Evolutionary conservation across 2,797 vertebrate species (phyloP).

Genomic region (Vultur gryphus): DNA sequence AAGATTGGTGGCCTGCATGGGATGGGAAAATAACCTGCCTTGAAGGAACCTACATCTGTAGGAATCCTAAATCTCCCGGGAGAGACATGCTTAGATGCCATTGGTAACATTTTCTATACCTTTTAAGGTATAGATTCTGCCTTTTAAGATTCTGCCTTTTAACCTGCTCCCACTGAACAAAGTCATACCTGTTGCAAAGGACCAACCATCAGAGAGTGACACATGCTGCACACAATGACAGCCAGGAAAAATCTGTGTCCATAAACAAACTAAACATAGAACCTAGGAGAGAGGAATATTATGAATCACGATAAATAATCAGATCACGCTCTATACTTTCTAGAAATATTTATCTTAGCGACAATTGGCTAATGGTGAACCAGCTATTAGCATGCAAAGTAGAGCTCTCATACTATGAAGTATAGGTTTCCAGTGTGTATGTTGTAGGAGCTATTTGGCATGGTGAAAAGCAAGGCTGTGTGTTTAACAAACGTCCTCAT

Average conservation of each 20-base stretch:
- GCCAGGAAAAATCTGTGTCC: not conserved
- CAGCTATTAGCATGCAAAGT: not conserved
- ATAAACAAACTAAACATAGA: not conserved
- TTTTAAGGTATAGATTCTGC: not conserved
- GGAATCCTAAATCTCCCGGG: not conserved
- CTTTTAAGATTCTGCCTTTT: not conserved
- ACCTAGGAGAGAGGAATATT: not conserved
- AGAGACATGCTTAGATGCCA: not conserved
- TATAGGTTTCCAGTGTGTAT: not conserved
- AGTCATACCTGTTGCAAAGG: not conserved
- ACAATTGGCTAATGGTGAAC: not conserved
- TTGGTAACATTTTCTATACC: not conserved
- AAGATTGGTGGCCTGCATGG: not conserved
- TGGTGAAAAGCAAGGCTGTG: not conserved
- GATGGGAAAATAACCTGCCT: not conserved
- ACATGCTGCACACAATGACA: fast-evolving
- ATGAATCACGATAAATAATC: not conserved
- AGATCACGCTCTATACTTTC: not conserved
- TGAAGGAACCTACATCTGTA: not conserved
- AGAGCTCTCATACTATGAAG: not conserved
- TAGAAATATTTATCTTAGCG: not conserved
- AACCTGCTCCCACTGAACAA: not conserved
- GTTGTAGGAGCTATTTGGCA: not conserved
- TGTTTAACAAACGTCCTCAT: not conserved
- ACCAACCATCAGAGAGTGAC: not conserved